Evolutionary conservation across 2,797 vertebrate species (phyloP), one percentile per base, ranked within the genome.

Genomic region (Anas bahamensis): DNA sequence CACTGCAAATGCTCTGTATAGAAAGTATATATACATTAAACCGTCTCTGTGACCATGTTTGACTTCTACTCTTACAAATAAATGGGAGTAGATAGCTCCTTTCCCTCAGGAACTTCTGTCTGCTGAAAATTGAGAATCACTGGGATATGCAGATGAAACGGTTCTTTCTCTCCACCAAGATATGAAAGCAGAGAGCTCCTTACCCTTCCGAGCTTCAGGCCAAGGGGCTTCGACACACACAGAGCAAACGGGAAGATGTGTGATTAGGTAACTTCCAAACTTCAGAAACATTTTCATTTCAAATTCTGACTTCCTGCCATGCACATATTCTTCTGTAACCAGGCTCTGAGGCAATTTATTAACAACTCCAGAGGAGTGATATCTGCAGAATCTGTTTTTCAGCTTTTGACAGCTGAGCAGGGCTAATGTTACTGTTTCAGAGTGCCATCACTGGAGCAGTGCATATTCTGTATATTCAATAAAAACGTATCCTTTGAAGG

Each of bases 221-320:
- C 89, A 84, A 80, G 86, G 74, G 88, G 41, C 46, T 83, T 17
- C 0, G 2, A 31, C 57, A 55, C 69, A 53, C 64, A 13, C 53
- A 39, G 71, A 90, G 90, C 48, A 79, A 63, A 75, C 0, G 10
- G 76, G 61, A 88, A 88, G 77, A 57, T 44, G 55, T 88, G 69
- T 48, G 86, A 82, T 83, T 37, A 80, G 93, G 79, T 26, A 70
- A 88, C 89, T 88, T 64, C 71, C 65, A 78, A 90, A 78, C 87
- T 73, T 88, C 87, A 89, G 73, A 89, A 63, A 90, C 56, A 59
- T 88, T 84, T 76, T 86, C 88, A 60, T 95, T 91, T 79, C 53
- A 89, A n/a, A 42, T 90, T 87, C 65, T 90, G 93, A 68, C 76
- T 94, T 94, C 90, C 77, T 92, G 68, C 78, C 95, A 88, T 13